Percentiles rank a stretch among this genome's conserved stretches.
Conservation (phyloP, 2,888 invertebrate genomes). For the Fragum fragum region DNA sequence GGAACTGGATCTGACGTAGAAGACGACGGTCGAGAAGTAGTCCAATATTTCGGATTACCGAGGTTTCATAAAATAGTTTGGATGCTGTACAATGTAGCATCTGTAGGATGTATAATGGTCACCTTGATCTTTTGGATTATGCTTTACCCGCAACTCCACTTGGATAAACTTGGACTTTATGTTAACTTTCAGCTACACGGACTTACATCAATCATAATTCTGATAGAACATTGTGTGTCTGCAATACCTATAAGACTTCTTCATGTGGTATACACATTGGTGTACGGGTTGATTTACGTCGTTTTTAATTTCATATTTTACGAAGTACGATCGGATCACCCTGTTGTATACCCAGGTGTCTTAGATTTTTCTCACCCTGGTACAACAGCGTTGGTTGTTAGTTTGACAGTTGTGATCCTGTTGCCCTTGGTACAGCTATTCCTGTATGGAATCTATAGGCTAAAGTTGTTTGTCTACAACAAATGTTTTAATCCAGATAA, state of each 20-base stretch:
- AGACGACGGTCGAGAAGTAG: conserved; percentile 7
- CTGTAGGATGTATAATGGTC: conserved; percentile 75
- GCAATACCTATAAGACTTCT: conserved; percentile 79
- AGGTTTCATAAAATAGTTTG: conserved; percentile 73
- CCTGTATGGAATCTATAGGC: conserved; percentile 73
- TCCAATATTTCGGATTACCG: conserved; percentile 42
- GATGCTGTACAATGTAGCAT: conserved; percentile 76
- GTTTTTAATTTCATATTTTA: conserved; percentile 82
- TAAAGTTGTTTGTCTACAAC: conserved; percentile 65
- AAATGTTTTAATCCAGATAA: conserved; percentile 24
- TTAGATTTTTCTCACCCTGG: conserved; percentile 83
- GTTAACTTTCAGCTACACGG: conserved; percentile 81
- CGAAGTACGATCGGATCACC: conserved; percentile 74
- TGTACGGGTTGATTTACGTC: conserved; percentile 78
- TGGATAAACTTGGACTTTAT: conserved; percentile 41
- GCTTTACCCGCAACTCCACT: conserved; percentile 72
- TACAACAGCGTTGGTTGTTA: conserved; percentile 66
- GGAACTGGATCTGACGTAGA: conserved; percentile 41
- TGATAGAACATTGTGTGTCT: conserved; percentile 77
- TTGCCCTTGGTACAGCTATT: conserved; percentile 74
- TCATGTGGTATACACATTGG: conserved; percentile 77
- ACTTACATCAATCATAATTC: conserved; percentile 79
- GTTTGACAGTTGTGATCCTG: conserved; percentile 72
- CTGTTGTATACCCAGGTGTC: conserved; percentile 81
- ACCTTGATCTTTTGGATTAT: conserved; percentile 81